Percentiles rank a stretch among this genome's conserved stretches.
phyloP scores from a whole-genome alignment of 1,140 invertebrate species.

The Sminthurides bifidus region DNA sequence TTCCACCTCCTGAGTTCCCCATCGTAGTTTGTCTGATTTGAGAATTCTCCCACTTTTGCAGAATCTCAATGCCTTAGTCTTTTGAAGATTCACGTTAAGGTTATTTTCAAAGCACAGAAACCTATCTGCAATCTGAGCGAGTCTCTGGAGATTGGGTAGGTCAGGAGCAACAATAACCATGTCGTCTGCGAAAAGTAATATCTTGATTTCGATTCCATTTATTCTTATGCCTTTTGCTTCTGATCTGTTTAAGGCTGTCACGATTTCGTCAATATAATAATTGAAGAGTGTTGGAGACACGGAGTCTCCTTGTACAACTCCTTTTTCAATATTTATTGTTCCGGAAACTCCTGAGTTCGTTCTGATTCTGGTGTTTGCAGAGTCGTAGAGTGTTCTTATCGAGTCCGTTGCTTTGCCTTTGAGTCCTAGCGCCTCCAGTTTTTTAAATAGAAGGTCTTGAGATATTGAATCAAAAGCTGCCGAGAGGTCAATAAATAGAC shows the following conservation, averaged over 20 bases:
- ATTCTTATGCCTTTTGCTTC: background rate
- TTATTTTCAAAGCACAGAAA: background rate
- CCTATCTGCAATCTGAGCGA: background rate
- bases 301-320: constrained; percentile 3
- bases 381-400: background rate
- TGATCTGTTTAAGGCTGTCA: background rate
- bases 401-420: background rate
- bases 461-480: background rate
- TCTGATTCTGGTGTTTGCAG: background rate
- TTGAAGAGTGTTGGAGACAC: background rate
- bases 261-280: background rate
- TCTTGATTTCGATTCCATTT: background rate
- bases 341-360: background rate
- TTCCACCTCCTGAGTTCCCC: background rate
- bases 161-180: background rate
- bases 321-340: background rate
- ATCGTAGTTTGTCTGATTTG: background rate
- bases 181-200: background rate
- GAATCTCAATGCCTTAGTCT: constrained; percentile 2
- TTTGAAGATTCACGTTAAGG: background rate
- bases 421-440: background rate
- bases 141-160: background rate
- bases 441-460: background rate
- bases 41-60: background rate
- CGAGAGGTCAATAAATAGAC: background rate